phyloP scores from a whole-genome alignment of 1,140 invertebrate genomes.

The Euura saliciscinereae region DNA sequence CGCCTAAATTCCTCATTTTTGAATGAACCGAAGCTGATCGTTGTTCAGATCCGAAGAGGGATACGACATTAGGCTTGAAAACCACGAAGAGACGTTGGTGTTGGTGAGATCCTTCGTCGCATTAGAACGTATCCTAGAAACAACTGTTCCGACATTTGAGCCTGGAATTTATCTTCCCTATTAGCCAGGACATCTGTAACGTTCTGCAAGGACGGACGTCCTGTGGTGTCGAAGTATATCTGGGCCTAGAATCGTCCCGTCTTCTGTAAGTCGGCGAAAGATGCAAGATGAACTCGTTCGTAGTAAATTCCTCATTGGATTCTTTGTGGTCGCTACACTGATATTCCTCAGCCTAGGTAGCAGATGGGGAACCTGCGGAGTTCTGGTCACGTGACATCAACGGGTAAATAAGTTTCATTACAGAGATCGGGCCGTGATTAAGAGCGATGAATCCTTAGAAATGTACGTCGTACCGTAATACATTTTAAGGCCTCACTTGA shows the following conservation, averaged over 20 bases:
- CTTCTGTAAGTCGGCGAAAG: neutral
- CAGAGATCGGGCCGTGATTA: neutral
- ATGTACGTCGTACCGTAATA: neutral
- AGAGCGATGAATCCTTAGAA: neutral
- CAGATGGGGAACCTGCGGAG: neutral
- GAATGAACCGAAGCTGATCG: neutral
- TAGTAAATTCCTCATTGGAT: neutral
- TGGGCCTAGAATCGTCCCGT: neutral
- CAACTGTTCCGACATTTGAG: neutral
- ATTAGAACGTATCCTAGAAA: neutral
- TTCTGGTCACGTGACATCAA: neutral
- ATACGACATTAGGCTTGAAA: neutral
- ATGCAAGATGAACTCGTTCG: neutral
- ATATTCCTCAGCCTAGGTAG: neutral
- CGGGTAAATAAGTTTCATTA: neutral
- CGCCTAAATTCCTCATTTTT: neutral
- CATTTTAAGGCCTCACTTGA: neutral
- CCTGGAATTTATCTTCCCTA: neutral
- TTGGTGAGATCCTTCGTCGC: neutral
- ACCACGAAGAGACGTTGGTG: neutral
- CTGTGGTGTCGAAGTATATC: conserved; percentile 1
- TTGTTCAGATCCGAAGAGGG: neutral
- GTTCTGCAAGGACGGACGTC: neutral
- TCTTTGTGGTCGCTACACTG: neutral
- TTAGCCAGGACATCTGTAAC: conserved; percentile 4